phyloP scores from a whole-genome alignment of 1,140 invertebrate genomes.

The Matsumurasca onukii region DNA sequence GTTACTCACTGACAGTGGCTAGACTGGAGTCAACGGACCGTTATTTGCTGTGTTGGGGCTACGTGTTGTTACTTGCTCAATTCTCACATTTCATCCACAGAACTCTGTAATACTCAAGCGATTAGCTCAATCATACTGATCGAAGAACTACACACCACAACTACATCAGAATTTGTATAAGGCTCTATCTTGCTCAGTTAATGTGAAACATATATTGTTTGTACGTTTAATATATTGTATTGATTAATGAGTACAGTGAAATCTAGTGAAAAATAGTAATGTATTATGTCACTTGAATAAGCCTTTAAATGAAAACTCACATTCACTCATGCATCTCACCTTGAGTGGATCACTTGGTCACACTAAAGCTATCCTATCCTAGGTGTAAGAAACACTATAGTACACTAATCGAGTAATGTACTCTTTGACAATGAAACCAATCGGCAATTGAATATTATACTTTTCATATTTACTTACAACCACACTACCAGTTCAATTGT shows the following conservation, averaged over 20 bases:
- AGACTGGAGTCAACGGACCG: background rate
- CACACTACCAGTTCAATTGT: too few relatives aligned
- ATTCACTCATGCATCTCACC: background rate
- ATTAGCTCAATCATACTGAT: slow-evolving; percentile 31
- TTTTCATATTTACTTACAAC: too few relatives aligned
- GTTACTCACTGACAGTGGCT: slow-evolving; percentile 7
- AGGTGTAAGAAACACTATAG: too few relatives aligned
- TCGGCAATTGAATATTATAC: too few relatives aligned
- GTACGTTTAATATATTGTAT: too few relatives aligned
- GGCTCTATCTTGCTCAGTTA: too few relatives aligned
- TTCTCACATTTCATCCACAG: slow-evolving; percentile 39
- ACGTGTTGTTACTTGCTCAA: background rate
- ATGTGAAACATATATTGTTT: too few relatives aligned
- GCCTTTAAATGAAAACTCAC: background rate
- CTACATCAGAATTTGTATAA: too few relatives aligned
- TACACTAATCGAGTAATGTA: too few relatives aligned
- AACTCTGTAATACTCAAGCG: slow-evolving; percentile 41
- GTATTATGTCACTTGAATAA: background rate
- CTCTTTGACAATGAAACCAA: too few relatives aligned
- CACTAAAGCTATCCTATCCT: background rate
- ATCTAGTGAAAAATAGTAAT: background rate
- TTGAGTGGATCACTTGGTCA: background rate
- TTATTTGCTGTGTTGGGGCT: too few relatives aligned
- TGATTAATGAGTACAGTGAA: too few relatives aligned
- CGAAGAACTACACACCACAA: slow-evolving; percentile 9